Conservation (phyloP, 2,888 invertebrate species). For the Ophion costatus region DNA sequence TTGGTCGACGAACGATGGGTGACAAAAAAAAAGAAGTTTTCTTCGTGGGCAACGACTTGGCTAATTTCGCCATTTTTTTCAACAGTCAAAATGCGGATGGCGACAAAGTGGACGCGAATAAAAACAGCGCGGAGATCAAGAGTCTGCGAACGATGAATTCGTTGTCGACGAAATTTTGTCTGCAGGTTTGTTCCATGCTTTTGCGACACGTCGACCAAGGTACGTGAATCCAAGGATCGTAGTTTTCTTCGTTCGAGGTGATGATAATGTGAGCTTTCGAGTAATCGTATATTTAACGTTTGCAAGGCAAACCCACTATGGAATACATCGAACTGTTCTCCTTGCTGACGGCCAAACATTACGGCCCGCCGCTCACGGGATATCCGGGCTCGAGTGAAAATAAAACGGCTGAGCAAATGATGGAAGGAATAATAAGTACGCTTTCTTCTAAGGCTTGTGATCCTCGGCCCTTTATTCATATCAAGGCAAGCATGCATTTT, state of each 20-base stretch:
- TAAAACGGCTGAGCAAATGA: constrained; percentile 79
- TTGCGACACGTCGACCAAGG: constrained; percentile 79
- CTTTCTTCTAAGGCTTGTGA: constrained; percentile 77
- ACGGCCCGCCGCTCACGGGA: constrained; percentile 80
- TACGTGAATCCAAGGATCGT: constrained; percentile 39
- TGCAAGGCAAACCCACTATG: constrained; percentile 76
- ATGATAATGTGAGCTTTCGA: neutral
- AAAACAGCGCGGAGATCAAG: constrained; percentile 70
- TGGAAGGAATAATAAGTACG: constrained; percentile 80
- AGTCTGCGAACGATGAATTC: constrained; percentile 73
- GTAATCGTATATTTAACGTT: neutral
- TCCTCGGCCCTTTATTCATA: constrained; percentile 80
- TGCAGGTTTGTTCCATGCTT: constrained; percentile 79
- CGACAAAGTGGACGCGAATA: constrained; percentile 71
- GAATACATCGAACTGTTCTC: constrained; percentile 81
- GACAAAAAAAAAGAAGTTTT: constrained; percentile 6
- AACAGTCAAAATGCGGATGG: constrained; percentile 72
- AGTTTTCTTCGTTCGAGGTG: neutral
- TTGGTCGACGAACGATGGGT: neutral
- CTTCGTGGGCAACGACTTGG: neutral
- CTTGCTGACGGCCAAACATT: constrained; percentile 78
- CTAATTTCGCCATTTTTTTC: constrained; percentile 40
- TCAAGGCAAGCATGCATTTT: constrained; percentile 74
- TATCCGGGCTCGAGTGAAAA: constrained; percentile 80
- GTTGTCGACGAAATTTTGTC: constrained; percentile 79